Evolutionary conservation across 2,113 vertebrate genomes (phyloP).

Genomic region (Miniopterus natalensis): DNA sequence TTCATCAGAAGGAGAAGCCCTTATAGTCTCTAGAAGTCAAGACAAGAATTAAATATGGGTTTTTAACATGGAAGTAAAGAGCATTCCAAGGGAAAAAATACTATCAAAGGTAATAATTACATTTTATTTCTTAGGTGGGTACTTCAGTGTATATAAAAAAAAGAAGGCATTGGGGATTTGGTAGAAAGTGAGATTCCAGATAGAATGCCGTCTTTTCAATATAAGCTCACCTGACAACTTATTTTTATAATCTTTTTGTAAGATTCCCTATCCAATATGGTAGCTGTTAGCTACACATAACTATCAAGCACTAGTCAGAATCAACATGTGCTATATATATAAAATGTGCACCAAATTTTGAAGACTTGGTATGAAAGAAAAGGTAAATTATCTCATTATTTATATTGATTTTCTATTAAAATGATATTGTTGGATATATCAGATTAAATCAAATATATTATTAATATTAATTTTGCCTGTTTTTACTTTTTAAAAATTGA

Average conservation of each 20-base stretch:
- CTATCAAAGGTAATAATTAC: not conserved
- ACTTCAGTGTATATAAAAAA: not conserved
- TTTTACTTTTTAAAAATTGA: not conserved
- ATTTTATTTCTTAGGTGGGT: not conserved
- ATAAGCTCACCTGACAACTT: not conserved
- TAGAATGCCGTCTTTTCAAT: not conserved
- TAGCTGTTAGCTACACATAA: not conserved
- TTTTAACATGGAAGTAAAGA: conserved; percentile 6
- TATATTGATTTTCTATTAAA: not conserved
- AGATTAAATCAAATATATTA: not conserved
- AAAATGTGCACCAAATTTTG: not conserved
- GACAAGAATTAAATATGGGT: not conserved
- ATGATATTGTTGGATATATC: not conserved
- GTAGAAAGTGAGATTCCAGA: not conserved
- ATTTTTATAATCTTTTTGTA: not conserved
- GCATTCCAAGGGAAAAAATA: not conserved
- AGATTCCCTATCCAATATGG: not conserved
- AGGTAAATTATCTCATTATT: not conserved
- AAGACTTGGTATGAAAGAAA: conserved; percentile 16
- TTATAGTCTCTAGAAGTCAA: not conserved
- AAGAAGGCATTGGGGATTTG: not conserved
- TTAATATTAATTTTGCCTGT: not conserved
- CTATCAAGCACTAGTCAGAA: not conserved
- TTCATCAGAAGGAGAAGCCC: not conserved
- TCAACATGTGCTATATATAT: not conserved